Conservation (phyloP, 2,888 invertebrate species). For the Eupithecia insigniata region DNA sequence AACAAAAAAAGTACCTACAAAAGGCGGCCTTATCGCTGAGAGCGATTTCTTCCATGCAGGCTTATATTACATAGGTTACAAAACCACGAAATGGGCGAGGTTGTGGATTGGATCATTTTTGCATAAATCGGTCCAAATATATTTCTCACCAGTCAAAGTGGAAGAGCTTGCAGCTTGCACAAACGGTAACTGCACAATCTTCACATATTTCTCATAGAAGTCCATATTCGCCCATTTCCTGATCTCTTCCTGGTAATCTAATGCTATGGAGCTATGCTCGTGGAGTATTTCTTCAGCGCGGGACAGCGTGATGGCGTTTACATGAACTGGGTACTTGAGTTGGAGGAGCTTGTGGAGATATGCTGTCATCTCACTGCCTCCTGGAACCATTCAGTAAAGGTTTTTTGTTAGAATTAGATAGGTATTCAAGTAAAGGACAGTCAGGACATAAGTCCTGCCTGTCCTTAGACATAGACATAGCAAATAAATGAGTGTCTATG, state of each 20-base stretch:
- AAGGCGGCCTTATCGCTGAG: no score
- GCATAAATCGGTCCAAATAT: no score
- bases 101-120: no score
- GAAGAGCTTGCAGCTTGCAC: conserved; percentile 86
- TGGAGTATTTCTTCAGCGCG: conserved; percentile 94
- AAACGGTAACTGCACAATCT: conserved; percentile 94
- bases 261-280: conserved; percentile 90
- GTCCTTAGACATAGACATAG: no score
- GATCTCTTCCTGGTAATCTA: conserved; percentile 91
- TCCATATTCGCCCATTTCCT: conserved; percentile 91
- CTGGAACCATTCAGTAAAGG: conserved; percentile 56
- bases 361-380: conserved; percentile 92
- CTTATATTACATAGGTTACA: no score
- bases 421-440: no score
- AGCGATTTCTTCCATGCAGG: no score
- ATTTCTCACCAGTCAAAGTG: conserved; percentile 84
- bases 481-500: no score
- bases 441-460: no score
- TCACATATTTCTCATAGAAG: conserved; percentile 92
- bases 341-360: conserved; percentile 95
- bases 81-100: no score
- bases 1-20: no score
- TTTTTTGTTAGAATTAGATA: background rate
- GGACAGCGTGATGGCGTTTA: conserved; percentile 93
- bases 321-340: conserved; percentile 96